These are phyloP conservation scores for Leucosticte australis DNA, from an alignment of 2,113 vertebrate species.

Conservation along the genomic window DNA sequence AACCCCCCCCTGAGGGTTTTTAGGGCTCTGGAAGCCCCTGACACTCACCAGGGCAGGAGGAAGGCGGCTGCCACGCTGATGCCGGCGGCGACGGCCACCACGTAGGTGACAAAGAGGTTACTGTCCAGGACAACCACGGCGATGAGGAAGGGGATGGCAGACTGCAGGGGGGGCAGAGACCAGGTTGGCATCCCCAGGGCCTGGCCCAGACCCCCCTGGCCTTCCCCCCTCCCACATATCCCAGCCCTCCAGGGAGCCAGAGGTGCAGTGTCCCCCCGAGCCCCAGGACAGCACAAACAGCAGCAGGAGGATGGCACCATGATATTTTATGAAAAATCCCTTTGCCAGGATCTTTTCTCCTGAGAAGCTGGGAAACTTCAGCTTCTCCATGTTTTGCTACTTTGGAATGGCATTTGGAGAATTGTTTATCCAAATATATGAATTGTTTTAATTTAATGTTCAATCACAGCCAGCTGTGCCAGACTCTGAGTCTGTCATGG, in stretches of 20 bases:
- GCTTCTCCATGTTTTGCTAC: too few relatives aligned
- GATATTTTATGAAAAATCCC: too few relatives aligned
- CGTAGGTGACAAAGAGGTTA: conserved; percentile 82
- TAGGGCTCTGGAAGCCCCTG: not conserved
- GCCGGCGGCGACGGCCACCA: conserved; percentile 83
- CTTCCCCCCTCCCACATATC: fast-evolving
- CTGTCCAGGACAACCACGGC: conserved; percentile 75
- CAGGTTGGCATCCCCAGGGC: not conserved
- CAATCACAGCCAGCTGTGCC: too few relatives aligned
- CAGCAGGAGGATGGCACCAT: not conserved
- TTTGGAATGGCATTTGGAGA: too few relatives aligned
- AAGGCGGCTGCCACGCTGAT: conserved; percentile 89
- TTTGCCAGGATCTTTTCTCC: too few relatives aligned
- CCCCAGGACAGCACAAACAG: not conserved
- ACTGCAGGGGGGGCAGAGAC: conserved; percentile 67
- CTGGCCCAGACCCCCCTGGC: not conserved
- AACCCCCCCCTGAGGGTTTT: not conserved
- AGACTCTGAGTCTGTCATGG: too few relatives aligned
- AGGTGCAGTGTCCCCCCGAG: not conserved
- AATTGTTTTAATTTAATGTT: too few relatives aligned
- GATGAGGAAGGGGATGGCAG: conserved; percentile 90
- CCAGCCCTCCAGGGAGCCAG: not conserved
- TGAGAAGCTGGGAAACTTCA: too few relatives aligned
- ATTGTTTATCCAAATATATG: too few relatives aligned
- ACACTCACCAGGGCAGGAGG: conserved; percentile 87